phyloP scores from a whole-genome alignment of 64 coral and sea anemone species.

The Orbicella faveolata region DNA sequence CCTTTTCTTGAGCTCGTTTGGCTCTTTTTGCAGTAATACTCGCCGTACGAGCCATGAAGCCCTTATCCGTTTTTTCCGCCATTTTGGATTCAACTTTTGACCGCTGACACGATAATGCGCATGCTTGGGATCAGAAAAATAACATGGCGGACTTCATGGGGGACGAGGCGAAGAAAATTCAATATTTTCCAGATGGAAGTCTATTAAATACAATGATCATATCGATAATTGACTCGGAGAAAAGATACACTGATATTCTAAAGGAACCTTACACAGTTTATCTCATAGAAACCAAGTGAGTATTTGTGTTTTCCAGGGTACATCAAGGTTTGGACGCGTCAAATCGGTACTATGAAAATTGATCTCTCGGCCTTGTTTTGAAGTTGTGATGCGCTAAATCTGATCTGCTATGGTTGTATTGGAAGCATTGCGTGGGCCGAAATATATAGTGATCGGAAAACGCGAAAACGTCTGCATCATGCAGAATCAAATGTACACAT shows the following conservation, averaged over 20 bases:
- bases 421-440: too few relatives aligned
- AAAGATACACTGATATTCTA: constrained; percentile 78
- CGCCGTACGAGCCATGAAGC: constrained; percentile 93
- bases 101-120: constrained; percentile 21
- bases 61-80: constrained; percentile 91
- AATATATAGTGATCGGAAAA: too few relatives aligned
- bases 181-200: constrained; percentile 94
- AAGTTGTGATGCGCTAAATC: too few relatives aligned
- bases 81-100: constrained; percentile 52
- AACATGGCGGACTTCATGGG: constrained; percentile 75
- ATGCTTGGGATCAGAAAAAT: constrained; percentile 50
- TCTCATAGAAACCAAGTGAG: constrained; percentile 94
- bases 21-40: constrained; percentile 95
- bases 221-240: constrained; percentile 91
- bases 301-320: neutral
- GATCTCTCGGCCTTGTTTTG: too few relatives aligned
- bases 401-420: too few relatives aligned
- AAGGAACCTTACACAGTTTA: constrained; percentile 98
- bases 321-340: neutral
- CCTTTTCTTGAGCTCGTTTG: constrained; percentile 98
- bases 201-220: constrained; percentile 93
- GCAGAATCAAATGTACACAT: too few relatives aligned
- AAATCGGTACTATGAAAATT: neutral
- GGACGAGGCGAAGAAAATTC: constrained; percentile 26
- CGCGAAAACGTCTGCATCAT: too few relatives aligned